phyloP scores from a whole-genome alignment of 2,797 vertebrate genomes.

The Pseudopleuronectes americanus region DNA sequence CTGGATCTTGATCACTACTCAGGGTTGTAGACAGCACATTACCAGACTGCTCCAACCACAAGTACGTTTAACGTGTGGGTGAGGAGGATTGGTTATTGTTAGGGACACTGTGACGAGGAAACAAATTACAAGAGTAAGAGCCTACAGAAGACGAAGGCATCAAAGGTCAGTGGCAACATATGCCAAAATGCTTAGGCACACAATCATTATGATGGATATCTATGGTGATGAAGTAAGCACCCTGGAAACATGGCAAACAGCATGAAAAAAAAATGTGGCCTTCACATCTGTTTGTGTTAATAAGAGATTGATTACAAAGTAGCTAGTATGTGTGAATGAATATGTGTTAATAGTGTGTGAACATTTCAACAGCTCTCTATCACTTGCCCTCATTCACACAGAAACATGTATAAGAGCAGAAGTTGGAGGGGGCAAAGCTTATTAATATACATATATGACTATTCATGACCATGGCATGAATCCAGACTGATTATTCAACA shows the following conservation, averaged over 20 bases:
- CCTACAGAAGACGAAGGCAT: neutral
- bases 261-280: too few relatives aligned
- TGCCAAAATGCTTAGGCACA: neutral
- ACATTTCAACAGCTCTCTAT: conserved; percentile 3
- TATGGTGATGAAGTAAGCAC: too few relatives aligned
- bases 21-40: neutral
- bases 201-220: too few relatives aligned
- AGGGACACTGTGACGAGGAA: conserved; percentile 28
- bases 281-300: too few relatives aligned
- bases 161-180: conserved; percentile 20
- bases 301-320: too few relatives aligned
- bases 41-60: conserved; percentile 7
- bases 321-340: too few relatives aligned
- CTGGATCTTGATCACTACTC: neutral
- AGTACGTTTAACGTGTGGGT: conserved; percentile 16
- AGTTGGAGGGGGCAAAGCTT: neutral
- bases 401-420: conserved; percentile 1
- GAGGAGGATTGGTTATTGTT: conserved; percentile 42
- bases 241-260: too few relatives aligned
- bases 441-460: conserved; percentile 53
- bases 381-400: conserved; percentile 9
- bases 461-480: conserved; percentile 44
- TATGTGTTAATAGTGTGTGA: too few relatives aligned
- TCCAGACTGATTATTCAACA: conserved; percentile 58
- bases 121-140: conserved; percentile 9